Percentiles rank a stretch among this genome's conserved stretches.
These are phyloP conservation scores for Emydocephalus ijimae DNA, from an alignment of 2,113 vertebrate species.

Conservation along the genomic window DNA sequence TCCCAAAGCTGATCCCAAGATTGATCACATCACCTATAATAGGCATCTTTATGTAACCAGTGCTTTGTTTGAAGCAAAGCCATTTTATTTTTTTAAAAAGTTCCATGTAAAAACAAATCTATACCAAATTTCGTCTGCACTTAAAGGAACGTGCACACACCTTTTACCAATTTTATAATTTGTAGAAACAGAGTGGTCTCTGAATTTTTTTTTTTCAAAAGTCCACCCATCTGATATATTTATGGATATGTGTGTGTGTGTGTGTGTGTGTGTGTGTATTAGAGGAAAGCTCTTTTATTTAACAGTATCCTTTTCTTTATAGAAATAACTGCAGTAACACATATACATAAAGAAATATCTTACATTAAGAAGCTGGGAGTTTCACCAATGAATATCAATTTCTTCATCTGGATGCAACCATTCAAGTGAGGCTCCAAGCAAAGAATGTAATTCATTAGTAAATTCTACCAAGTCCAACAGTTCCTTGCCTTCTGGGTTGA, in stretches of 20 bases:
- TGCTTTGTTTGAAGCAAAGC: constrained; percentile 74
- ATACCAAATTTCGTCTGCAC: constrained; percentile 75
- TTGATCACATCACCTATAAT: constrained; percentile 68
- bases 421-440: constrained; percentile 87
- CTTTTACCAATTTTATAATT: constrained; percentile 39
- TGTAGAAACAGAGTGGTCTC: constrained; percentile 72
- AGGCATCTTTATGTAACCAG: constrained; percentile 65
- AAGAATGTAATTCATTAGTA: constrained; percentile 84
- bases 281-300: constrained; percentile 82
- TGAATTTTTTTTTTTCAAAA: constrained; percentile 70
- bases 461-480: constrained; percentile 91
- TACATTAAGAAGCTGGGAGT: constrained; percentile 58
- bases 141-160: constrained; percentile 63
- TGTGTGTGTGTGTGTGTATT: constrained; percentile 52
- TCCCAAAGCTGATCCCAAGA: constrained; percentile 38
- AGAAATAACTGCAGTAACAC: constrained; percentile 75
- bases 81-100: constrained; percentile 63
- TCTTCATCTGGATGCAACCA: constrained; percentile 76
- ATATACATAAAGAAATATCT: constrained; percentile 78
- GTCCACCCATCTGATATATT: constrained; percentile 76
- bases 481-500: constrained; percentile 89
- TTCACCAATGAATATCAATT: constrained; percentile 71
- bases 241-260: constrained; percentile 40
- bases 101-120: constrained; percentile 78
- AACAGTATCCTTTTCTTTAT: constrained; percentile 83